A percentile compares a stretch with the other conserved stretches of the same genome.
phyloP scores from a whole-genome alignment of 2,113 vertebrate genomes.

The Xiphophorus maculatus region DNA sequence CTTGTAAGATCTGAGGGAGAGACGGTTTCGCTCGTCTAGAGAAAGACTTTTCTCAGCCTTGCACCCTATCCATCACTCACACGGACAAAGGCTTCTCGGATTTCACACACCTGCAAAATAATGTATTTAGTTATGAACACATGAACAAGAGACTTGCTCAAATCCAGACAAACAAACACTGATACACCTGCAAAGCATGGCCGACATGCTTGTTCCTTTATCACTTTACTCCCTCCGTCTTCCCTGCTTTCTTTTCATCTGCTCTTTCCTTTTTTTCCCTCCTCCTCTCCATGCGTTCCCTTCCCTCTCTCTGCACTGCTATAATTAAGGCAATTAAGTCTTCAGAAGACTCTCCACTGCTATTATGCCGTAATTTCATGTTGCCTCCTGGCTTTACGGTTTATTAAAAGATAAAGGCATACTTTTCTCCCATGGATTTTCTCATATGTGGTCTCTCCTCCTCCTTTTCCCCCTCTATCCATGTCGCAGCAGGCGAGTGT shows the following conservation, averaged over 20 bases:
- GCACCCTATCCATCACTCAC: conserved; percentile 15
- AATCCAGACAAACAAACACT: conserved; percentile 11
- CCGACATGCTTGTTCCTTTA: not conserved
- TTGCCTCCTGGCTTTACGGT: conserved; percentile 82
- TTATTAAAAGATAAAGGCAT: conserved; percentile 85
- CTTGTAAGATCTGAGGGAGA: conserved; percentile 61
- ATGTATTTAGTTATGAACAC: not conserved
- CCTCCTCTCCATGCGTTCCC: conserved; percentile 13
- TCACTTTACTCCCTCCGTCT: conserved; percentile 11
- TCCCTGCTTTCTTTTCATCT: conserved; percentile 26
- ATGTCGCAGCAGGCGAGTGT: conserved; percentile 33
- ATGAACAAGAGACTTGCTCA: not conserved
- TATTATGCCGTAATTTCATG: conserved; percentile 82
- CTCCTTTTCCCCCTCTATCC: conserved; percentile 27
- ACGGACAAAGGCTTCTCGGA: not conserved
- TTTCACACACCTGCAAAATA: not conserved
- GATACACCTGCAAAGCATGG: conserved; percentile 54
- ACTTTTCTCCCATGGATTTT: conserved; percentile 77
- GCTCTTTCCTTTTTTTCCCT: conserved; percentile 14
- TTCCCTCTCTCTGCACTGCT: conserved; percentile 56
- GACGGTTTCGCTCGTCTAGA: conserved; percentile 48
- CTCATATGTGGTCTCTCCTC: conserved; percentile 75
- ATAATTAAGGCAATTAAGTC: conserved; percentile 85
- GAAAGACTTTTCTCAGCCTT: conserved; percentile 28
- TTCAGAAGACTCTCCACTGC: conserved; percentile 80